phyloP scores from a whole-genome alignment of 2,113 vertebrate genomes.

The Marmota flaviventris region DNA sequence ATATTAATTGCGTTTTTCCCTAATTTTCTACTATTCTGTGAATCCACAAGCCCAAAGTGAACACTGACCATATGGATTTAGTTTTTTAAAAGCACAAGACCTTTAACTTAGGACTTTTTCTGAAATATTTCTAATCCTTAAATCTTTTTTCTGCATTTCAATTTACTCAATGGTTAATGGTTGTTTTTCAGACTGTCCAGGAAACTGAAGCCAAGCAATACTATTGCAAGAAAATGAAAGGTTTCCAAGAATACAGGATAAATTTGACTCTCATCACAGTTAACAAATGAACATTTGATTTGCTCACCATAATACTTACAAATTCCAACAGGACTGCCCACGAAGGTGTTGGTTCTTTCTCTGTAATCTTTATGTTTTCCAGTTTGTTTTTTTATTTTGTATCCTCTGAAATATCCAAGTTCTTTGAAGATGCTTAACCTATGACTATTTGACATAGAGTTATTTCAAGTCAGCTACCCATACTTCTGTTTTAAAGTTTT shows the following conservation, averaged over 20 bases:
- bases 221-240: conserved; percentile 56
- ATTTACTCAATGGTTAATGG: conserved; percentile 27
- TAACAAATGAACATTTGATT: conserved; percentile 51
- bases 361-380: conserved; percentile 84
- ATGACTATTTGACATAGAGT: conserved; percentile 84
- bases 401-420: conserved; percentile 86
- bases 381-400: conserved; percentile 86
- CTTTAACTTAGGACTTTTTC: neutral
- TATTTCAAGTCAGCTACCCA: conserved; percentile 87
- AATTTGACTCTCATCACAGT: neutral
- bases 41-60: neutral
- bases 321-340: conserved; percentile 86
- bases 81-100: neutral
- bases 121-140: conserved; percentile 51
- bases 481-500: conserved; percentile 83
- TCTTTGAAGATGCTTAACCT: conserved; percentile 85
- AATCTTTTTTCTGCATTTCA: conserved; percentile 31
- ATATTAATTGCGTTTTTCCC: neutral
- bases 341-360: conserved; percentile 77
- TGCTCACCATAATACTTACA: conserved; percentile 84
- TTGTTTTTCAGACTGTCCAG: conserved; percentile 48
- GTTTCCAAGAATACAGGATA: conserved; percentile 23
- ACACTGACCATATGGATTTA: neutral
- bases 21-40: conserved; percentile 7
- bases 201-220: conserved; percentile 67